phyloP scores from a whole-genome alignment of 2,797 vertebrate species.

The Sebastes ruberrimus region DNA sequence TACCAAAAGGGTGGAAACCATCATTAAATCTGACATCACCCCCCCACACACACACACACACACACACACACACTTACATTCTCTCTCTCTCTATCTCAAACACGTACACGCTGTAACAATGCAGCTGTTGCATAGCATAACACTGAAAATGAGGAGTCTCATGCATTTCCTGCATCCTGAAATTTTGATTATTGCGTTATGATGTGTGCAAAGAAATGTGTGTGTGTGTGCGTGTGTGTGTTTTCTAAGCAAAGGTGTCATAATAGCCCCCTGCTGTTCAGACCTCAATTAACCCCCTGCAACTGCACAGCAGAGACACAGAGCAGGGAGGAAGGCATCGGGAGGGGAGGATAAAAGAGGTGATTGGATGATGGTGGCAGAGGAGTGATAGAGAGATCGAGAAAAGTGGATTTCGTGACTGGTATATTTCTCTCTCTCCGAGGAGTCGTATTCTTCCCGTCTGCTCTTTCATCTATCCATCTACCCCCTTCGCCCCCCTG shows the following conservation, averaged over 20 bases:
- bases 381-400: constrained; percentile 48
- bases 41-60: constrained; percentile 17
- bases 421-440: constrained; percentile 48
- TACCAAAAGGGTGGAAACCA: constrained; percentile 54
- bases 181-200: constrained; percentile 25
- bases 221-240: constrained; percentile 16
- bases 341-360: constrained; percentile 21
- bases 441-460: constrained; percentile 57
- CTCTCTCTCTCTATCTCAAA: background rate
- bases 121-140: constrained; percentile 30
- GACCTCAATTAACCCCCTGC: constrained; percentile 80
- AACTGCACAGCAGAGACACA: constrained; percentile 60
- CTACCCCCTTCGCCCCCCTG: constrained; percentile 47
- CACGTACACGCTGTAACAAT: constrained; percentile 14
- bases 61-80: background rate
- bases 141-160: background rate
- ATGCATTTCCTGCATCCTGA: background rate
- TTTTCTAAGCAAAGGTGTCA: constrained; percentile 67
- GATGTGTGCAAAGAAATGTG: background rate
- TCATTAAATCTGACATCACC: constrained; percentile 73
- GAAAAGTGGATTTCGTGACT: constrained; percentile 60
- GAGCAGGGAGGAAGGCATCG: constrained; percentile 30
- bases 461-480: constrained; percentile 70
- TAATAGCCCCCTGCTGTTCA: constrained; percentile 72
- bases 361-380: constrained; percentile 43